These are phyloP conservation scores for Diplosoma virens DNA, from an alignment of 23 tunicate species.

Conservation along the genomic window DNA sequence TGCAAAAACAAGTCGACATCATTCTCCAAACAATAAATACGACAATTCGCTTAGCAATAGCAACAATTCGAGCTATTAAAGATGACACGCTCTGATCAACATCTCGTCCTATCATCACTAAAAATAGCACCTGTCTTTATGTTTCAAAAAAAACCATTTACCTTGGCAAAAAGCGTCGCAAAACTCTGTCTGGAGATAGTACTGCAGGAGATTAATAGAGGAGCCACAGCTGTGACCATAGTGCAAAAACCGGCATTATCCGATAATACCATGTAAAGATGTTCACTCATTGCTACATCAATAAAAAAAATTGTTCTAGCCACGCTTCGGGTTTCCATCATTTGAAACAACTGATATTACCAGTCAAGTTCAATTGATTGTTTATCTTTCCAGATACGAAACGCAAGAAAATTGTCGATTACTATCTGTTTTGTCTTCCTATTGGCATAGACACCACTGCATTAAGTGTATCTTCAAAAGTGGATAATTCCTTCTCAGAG, in stretches of 20 bases:
- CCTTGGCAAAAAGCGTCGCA: slow-evolving; percentile 37
- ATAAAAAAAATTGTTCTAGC: slow-evolving; percentile 22
- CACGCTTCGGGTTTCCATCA: slow-evolving; percentile 36
- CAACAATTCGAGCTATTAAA: slow-evolving; percentile 3
- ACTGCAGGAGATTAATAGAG: slow-evolving; percentile 30
- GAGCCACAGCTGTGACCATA: slow-evolving; percentile 21
- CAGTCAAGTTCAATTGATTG: slow-evolving; percentile 44
- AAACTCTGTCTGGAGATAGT: slow-evolving; percentile 41
- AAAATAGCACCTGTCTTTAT: slow-evolving; percentile 8
- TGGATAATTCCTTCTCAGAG: no score
- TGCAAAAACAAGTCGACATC: no score
- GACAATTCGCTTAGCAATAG: slow-evolving; percentile 25
- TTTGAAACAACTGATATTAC: slow-evolving; percentile 54
- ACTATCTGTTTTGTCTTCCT: slow-evolving; percentile 35
- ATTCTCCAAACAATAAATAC: background rate
- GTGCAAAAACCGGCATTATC: slow-evolving; percentile 43
- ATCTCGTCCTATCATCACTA: slow-evolving; percentile 20
- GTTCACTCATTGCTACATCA: slow-evolving; percentile 23
- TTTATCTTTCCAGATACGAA: slow-evolving; percentile 28
- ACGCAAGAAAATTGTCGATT: background rate
- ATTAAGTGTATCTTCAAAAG: background rate
- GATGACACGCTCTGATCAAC: slow-evolving; percentile 3
- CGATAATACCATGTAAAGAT: no score
- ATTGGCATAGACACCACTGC: slow-evolving; percentile 23
- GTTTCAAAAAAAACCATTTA: slow-evolving; percentile 25